Evolutionary conservation across 2,888 invertebrate species (phyloP), one percentile per base, ranked within the genome.

Genomic region (Hypercompe scribonia): DNA sequence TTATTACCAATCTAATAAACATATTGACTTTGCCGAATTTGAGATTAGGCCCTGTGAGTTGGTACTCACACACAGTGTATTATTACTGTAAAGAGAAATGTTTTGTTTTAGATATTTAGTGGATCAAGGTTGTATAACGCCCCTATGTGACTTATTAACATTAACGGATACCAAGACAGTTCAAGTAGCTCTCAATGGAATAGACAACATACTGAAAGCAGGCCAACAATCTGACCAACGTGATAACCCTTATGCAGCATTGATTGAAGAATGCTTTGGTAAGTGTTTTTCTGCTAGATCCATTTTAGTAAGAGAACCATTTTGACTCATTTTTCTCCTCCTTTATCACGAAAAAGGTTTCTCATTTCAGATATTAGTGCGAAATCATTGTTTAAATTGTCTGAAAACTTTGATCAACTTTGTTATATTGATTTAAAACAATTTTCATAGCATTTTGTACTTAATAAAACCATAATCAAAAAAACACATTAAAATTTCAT

Each of bases 241-340:
- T 36, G 97, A 98, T 70, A 99, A 99, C 94, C 98, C 98, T 0
- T 99, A 98, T 90, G 98, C 99, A 58, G 98, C 98, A 71, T 96
- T 98, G 73, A 97, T 99, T 78, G 99, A 99, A 94, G 99, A 99
- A 95, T 99, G 99, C 91, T 98, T 98, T 90, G 99, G 99, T 99
- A 95, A 88, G 85, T 82, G 68, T 68, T 36, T 31, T 18, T 5
- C 7, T 42, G 28, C 31, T n/a, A 34, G 33, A n/a, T 28, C 28
- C n/a, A 34, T 34, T 61, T 61, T 33, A 33, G 33, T 63, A 1
- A 63, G 63, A 33, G 21, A 54, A n/a, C 54, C n/a, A 11, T 7
- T 54, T 54, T 54, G 54, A 54, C 2, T 54, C n/a, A 28, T 28
- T 58, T 3, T n/a, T 58, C 0, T 28, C 21, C 46, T 46, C 18